A percentile compares a stretch with the other conserved stretches of the same genome.
Evolutionary conservation across 2,888 invertebrate genomes (phyloP).

Genomic region (Galeopsomyia nigrocyanea): DNA sequence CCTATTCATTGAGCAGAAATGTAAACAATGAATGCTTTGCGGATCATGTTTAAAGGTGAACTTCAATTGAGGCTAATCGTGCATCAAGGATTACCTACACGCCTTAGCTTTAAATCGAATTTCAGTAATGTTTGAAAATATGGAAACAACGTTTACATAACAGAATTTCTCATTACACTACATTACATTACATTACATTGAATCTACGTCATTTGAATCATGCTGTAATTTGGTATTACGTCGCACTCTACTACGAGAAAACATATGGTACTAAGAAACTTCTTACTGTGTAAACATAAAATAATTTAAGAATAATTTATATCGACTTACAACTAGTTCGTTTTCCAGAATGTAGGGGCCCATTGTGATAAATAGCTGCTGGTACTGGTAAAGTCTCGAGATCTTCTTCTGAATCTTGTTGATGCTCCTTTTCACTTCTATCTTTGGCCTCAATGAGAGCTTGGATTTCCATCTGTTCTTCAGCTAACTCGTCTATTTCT

Average conservation of each 20-base stretch:
- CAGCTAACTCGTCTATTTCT: slow-evolving; percentile 57
- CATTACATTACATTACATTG: no score
- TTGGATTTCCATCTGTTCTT: slow-evolving; percentile 59
- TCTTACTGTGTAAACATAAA: slow-evolving; percentile 24
- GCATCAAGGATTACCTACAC: no score
- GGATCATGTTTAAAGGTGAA: no score
- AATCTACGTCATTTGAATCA: no score
- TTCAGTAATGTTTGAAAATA: no score
- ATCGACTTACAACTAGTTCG: slow-evolving; percentile 60
- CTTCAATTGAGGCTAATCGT: no score
- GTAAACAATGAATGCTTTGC: no score
- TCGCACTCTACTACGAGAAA: background rate
- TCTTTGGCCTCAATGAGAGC: slow-evolving; percentile 56
- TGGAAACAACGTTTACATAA: no score
- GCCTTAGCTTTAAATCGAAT: no score
- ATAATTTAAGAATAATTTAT: slow-evolving; percentile 31
- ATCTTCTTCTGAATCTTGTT: slow-evolving; percentile 54
- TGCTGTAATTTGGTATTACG: no score
- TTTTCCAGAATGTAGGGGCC: slow-evolving; percentile 57
- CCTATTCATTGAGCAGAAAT: no score
- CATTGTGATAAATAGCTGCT: slow-evolving; percentile 56
- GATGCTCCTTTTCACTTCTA: slow-evolving; percentile 50
- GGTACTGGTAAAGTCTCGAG: slow-evolving; percentile 60
- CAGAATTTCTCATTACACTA: no score
- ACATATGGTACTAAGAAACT: background rate